Base-by-base conservation (phyloP, 1,140 invertebrate genomes). In the Drosophila erecta region DNA sequence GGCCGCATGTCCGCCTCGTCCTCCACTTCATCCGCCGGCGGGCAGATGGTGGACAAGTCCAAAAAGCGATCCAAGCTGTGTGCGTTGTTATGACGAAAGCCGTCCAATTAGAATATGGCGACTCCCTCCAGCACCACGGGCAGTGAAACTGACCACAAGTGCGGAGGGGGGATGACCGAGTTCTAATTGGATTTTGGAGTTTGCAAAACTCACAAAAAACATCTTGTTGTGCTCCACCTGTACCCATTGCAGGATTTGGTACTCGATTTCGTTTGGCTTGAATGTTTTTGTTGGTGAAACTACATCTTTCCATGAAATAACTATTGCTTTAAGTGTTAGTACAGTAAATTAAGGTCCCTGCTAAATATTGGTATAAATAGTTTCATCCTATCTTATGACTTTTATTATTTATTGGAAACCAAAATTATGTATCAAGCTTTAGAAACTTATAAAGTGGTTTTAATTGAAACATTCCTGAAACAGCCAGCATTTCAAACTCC, bases 11-110 rank as follows among this genome's bases (percentile, higher is more conserved):
- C 85, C 11, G 83, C 79, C 43, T 87, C 83, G 22, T 87, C 83
- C 2, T 90, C 90, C 8, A 90, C 85, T 24, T 89, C 83, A 3
- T 90, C 86, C 0, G 81, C 91, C 10, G 85, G 84, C 54, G 81
- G 76, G 2, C 64, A 65, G 38, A 8, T 75, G 33, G 44, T 53
- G 40, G 90, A 92, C 56, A 92, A 92, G 60, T 79, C 74, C 40
- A 92, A 92, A 59, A 92, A 92, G 51, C 90, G 92, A 12, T 92
- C 92, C 58, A 92, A 92, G 70, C 54, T 92, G 50, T 92, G 92
- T 55, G 76, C 90, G 33, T 73, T 92, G 4, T 91, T 92, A 90
- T 92, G 92, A 92, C 92, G 90, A 90, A 92, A 92, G 61, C 84
- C 90, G 24, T 92, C 90, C 64, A 92, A 91, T 92, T 92, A 92